phyloP scores from a whole-genome alignment of 2,888 invertebrate genomes.

The Lithophane socia region DNA sequence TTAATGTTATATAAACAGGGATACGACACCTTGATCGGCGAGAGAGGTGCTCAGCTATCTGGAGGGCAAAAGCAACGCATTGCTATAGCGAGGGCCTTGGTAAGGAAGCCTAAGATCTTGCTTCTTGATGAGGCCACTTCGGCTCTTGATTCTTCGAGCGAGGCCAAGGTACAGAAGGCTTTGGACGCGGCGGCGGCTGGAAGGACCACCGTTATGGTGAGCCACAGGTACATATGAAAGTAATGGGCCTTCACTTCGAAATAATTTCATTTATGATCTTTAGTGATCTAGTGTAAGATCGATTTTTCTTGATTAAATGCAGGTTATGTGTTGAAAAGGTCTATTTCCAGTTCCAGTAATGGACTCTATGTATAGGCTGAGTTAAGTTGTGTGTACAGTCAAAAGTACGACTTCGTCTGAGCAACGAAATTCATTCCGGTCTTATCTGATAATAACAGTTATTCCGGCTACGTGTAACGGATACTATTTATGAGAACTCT shows the following conservation, averaged over 20 bases:
- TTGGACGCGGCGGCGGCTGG: slow-evolving; percentile 94
- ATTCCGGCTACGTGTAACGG: not conserved
- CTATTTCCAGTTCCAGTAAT: not conserved
- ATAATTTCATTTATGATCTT: not conserved
- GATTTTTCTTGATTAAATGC: not conserved
- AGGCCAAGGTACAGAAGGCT: slow-evolving; percentile 94
- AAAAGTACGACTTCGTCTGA: not conserved
- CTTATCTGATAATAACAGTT: not conserved
- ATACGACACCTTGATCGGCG: slow-evolving; percentile 95
- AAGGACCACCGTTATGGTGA: slow-evolving; percentile 94
- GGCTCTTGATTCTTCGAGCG: slow-evolving; percentile 95
- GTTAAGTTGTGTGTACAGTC: not conserved
- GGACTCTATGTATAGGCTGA: not conserved
- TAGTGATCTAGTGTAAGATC: not conserved
- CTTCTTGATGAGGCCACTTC: slow-evolving; percentile 96
- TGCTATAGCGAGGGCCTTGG: slow-evolving; percentile 95
- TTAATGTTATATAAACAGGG: slow-evolving; percentile 81
- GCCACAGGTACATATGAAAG: slow-evolving; percentile 89
- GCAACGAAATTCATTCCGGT: not conserved
- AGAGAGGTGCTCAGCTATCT: slow-evolving; percentile 94
- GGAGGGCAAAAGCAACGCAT: slow-evolving; percentile 96
- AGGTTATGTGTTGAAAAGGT: not conserved
- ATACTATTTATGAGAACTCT: not conserved
- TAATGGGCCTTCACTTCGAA: slow-evolving; percentile 20
- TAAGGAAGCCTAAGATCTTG: slow-evolving; percentile 93